Conservation (phyloP, 2,113 vertebrate species). For the Sarotherodon lohbergeri region DNA sequence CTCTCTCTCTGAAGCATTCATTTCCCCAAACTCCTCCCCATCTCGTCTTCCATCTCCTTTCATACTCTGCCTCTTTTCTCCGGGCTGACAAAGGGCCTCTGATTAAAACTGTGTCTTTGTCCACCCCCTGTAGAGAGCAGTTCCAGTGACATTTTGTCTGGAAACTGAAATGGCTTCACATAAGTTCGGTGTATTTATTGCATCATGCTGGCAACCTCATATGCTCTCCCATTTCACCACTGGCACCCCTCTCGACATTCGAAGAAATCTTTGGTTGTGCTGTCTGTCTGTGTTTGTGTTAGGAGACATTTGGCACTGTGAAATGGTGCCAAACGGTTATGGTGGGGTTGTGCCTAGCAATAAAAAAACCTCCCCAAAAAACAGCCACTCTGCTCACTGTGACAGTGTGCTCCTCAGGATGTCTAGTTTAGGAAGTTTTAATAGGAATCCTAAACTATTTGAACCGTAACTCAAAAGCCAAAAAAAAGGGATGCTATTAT, state of each 20-base stretch:
- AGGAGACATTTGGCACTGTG: not conserved
- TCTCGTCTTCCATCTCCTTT: constrained; percentile 6
- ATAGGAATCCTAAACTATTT: not conserved
- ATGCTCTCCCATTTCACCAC: not conserved
- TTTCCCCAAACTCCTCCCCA: constrained; percentile 22
- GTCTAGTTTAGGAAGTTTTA: not conserved
- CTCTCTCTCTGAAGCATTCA: constrained; percentile 38
- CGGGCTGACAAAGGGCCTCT: constrained; percentile 27
- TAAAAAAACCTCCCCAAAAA: not conserved
- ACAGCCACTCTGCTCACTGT: not conserved
- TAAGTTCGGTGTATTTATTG: not conserved
- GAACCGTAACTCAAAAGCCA: not conserved
- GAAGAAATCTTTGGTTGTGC: not conserved
- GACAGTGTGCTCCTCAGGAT: not conserved
- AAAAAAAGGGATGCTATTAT: not conserved
- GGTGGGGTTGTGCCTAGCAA: not conserved
- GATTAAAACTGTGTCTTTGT: constrained; percentile 42
- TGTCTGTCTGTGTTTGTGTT: not conserved
- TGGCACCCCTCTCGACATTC: not conserved
- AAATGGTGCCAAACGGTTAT: not conserved
- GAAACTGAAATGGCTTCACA: constrained; percentile 14
- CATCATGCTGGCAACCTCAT: not conserved
- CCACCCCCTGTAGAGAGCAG: constrained; percentile 31
- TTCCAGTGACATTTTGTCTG: not conserved
- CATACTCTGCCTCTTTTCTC: constrained; percentile 12